Evolutionary conservation across 2,113 vertebrate species (phyloP), one percentile per base, ranked within the genome.

Genomic region (Boulengeromyrus knoepffleri): DNA sequence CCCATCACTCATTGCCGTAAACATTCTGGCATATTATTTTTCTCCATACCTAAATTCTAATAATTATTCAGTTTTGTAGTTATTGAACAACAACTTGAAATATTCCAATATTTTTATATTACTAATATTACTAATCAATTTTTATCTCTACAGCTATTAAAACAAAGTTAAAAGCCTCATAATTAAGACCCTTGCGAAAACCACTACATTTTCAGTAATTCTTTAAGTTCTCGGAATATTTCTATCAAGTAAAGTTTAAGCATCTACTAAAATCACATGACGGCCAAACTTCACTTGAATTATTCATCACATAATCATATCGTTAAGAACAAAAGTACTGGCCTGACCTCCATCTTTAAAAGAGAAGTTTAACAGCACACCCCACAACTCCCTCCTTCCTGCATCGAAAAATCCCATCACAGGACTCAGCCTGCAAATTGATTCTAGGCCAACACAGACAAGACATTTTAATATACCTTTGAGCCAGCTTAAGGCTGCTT

Each of bases 351-450:
- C 88, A 77, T 83, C 84, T 47, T 91, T 86, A 31, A 86, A 50
- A 27, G 12, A 86, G 45, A 45, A 85, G 24, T 49, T 27, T 49
- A 47, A 47, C 24, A 47, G 49, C 47, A 47, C 42, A 80, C 36
- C 36, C 77, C 56, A 49, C 50, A 85, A 87, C 74, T 85, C 90
- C 74, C 52, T 45, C 56, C 56, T 89, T 45, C 50, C 91, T 91
- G 92, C 92, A 92, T 92, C 93, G 91, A 93, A 95, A 96, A 97
- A 98, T 97, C 97, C 97, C 96, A 97, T 97, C 97, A 96, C 31
- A 94, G 95, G 94, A 96, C 95, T 94, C 97, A 97, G 97, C 96
- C 96, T 96, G 96, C 95, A 97, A 97, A 98, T 97, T 97, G 96
- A 96, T 97, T 97, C 96, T 95, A 94, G 94, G 92, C 92, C 95